Base-by-base conservation (phyloP, 2,113 vertebrate species). In the Manacus vitellinus region DNA sequence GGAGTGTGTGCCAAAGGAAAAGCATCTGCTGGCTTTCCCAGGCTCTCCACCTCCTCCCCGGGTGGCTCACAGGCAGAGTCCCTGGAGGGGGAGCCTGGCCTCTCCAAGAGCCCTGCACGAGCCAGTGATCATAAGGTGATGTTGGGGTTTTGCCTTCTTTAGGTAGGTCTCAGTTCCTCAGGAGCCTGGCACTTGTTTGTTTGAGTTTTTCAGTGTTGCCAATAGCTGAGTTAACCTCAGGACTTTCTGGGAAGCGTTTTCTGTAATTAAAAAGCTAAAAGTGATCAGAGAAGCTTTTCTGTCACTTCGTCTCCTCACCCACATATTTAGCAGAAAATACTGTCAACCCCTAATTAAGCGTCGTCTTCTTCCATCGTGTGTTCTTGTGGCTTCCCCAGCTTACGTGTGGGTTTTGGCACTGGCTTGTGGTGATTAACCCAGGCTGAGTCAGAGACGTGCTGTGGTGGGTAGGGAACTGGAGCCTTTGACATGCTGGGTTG, bases 341-440 rank as follows among this genome's bases (percentile, higher is more conserved):
- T 86, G 73, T 94, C 88, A 96, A 22, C 76, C 41, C 52, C 47
- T 94, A 80, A 93, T 93, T 88, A 93, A 66, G 68, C 10, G 33
- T 83, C 6, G 16, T 63, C 5, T 0, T 84, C 68, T 88, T 71
- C 82, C 56, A 75, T 58, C 27, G 3, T 56, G 33, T 67, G 61
- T 67, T 92, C 68, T 72, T 88, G 92, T 78, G 94, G 95, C 85
- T 94, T 90, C 67, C 75, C 76, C 49, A 62, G 79, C 35, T 80
- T 63, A 90, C 10, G 16, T 86, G 88, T 93, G 94, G 95, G 73
- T 81, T 96, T 94, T 33, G 47, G 76, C 76, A 7, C 65, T 84
- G 90, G 61, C 35, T 77, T 95, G 88, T 7, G 92, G 92, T 92
- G 88, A 84, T 43, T 47, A 93, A 72, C 84, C 41, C 33, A 1